These are phyloP conservation scores for Nomada flava DNA, from an alignment of 2,888 invertebrate species.

Conservation along the genomic window DNA sequence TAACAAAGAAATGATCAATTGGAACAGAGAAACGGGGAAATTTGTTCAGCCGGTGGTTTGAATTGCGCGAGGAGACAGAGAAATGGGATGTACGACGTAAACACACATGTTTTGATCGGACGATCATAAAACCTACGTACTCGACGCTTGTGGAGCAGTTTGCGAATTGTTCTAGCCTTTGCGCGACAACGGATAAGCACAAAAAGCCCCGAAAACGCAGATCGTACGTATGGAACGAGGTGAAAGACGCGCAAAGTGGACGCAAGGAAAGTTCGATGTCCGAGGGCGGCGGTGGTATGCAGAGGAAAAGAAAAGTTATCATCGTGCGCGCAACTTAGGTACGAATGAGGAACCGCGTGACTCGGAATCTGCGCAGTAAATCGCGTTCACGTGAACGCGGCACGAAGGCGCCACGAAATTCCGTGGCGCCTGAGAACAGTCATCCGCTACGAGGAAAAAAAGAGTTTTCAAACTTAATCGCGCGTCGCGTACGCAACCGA, in stretches of 20 bases:
- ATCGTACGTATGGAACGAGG: conserved; percentile 46
- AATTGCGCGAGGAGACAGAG: too few species aligned
- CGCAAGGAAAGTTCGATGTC: conserved; percentile 57
- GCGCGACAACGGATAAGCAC: conserved; percentile 19
- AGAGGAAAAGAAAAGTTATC: conserved; percentile 51
- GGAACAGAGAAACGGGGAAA: neutral
- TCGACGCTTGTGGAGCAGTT: neutral
- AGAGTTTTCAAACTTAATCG: conserved; percentile 30
- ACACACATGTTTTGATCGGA: neutral
- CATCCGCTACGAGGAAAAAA: conserved; percentile 46
- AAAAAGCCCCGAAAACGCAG: conserved; percentile 41
- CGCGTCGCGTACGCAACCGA: conserved; percentile 25
- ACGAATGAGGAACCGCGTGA: conserved; percentile 66
- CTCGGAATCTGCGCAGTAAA: conserved; percentile 74
- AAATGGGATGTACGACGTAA: neutral
- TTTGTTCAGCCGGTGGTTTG: conserved; percentile 31
- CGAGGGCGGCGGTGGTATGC: conserved; percentile 36
- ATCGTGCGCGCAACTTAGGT: conserved; percentile 57
- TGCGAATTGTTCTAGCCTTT: neutral
- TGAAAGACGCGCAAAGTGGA: conserved; percentile 44
- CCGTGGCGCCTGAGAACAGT: conserved; percentile 28
- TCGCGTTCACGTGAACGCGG: conserved; percentile 63
- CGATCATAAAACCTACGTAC: neutral
- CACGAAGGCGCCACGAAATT: conserved; percentile 58
- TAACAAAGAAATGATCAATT: conserved; percentile 21